Conservation (phyloP, 2,888 invertebrate species). For the Acrobasis repandana region DNA sequence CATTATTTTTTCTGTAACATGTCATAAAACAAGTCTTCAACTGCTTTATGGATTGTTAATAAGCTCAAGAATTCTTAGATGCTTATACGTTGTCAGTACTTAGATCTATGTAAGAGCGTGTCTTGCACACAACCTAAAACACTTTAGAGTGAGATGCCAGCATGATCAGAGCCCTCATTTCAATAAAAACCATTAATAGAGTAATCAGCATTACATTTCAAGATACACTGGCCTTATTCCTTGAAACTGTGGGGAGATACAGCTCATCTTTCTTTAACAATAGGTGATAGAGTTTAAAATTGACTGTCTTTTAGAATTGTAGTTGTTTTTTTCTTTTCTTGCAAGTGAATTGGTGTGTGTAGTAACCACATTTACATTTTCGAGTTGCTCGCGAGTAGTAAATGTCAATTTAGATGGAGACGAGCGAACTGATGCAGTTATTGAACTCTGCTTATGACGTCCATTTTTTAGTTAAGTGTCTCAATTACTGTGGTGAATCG, state of each 20-base stretch:
- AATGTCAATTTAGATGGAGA: conserved; percentile 77
- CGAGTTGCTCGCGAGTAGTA: conserved; percentile 75
- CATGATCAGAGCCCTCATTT: conserved; percentile 60
- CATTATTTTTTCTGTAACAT: conserved; percentile 38
- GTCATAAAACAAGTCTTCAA: conserved; percentile 46
- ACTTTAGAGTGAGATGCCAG: conserved; percentile 64
- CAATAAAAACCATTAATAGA: conserved; percentile 73
- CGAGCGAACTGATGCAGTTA: conserved; percentile 72
- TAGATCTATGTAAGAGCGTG: conserved; percentile 72
- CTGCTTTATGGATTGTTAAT: conserved; percentile 54
- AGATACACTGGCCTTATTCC: conserved; percentile 59
- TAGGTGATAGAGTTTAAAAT: conserved; percentile 47
- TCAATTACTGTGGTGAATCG: conserved; percentile 24
- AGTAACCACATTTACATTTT: conserved; percentile 79
- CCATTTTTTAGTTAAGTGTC: conserved; percentile 63
- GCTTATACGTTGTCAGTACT: conserved; percentile 63
- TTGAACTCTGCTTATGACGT: conserved; percentile 67
- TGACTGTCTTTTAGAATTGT: conserved; percentile 25
- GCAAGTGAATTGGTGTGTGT: conserved; percentile 67
- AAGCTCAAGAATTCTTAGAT: conserved; percentile 59
- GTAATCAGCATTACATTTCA: conserved; percentile 71
- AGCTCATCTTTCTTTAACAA: conserved; percentile 40
- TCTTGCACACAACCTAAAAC: conserved; percentile 66
- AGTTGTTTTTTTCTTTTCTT: conserved; percentile 33
- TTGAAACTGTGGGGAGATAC: conserved; percentile 44